Base-by-base conservation (phyloP, 1,140 invertebrate species). In the Glomeris maerens region DNA sequence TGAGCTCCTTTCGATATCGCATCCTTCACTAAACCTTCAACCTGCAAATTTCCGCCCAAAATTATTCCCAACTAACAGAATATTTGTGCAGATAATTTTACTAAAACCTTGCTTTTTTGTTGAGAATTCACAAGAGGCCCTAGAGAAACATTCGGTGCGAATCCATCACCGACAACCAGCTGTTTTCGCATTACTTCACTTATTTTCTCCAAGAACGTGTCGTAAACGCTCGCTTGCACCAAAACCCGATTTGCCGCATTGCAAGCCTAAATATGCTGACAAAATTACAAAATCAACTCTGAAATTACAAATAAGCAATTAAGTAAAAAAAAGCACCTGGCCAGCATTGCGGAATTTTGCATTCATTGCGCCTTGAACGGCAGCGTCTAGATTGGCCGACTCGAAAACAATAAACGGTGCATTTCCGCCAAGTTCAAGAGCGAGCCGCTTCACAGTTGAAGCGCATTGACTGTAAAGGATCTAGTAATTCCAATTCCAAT, bases 361-460 rank as follows among this genome's bases (percentile, higher is more conserved):
- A 2, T 76, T 73, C 73, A 98, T 83, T 2, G 87, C 81, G 21
- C 88, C 86, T 55, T 76, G 71, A 14, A 96, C 79, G 28, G 95
- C 94, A 59, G 78, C 72, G 52, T 92, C 78, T n/a, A 98, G 52
- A 68, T 98, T 78, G 0, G 95, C 95, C 51, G 81, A 84, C 52
- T 91, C 75, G 64, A 98, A 98, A 22, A 99, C 87, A 58, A 99
- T 93, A 60, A 95, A 96, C 1, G 96, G 91, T 0, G 95, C 95
- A 77, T 98, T 98, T 3, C 96, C 96, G 44, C 96, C 96, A 14
- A 99, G 71, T 68, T 99, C 96, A 39, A 99, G 71, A 27, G 80
- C 78, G 2, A 98, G 67, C 52, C 84, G 75, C 67, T 99, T 99
- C 26, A 98, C 78, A 3, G 84, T 87, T 17, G 74, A 70, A 1